These are phyloP conservation scores for Tor tambroides DNA, from an alignment of 2,113 vertebrate genomes.

Conservation along the genomic window DNA sequence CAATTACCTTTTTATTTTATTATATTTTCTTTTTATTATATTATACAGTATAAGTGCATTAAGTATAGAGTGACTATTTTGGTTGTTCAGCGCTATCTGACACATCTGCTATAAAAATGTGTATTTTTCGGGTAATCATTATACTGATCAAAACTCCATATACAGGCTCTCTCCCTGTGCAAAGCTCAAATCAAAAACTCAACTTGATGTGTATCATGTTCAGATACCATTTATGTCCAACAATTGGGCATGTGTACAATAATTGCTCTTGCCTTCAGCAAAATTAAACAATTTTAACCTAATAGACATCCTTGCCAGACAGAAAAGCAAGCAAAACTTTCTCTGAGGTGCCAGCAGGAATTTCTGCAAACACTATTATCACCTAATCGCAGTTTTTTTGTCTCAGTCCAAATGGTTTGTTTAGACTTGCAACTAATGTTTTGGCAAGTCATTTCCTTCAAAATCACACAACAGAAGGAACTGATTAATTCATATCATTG, in stretches of 20 bases:
- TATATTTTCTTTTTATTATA: neutral
- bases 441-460: conserved; percentile 59
- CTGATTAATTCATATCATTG: conserved; percentile 41
- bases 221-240: conserved; percentile 40
- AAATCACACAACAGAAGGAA: conserved; percentile 53
- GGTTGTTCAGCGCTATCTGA: neutral
- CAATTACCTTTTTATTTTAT: neutral
- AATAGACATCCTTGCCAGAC: conserved; percentile 44
- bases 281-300: conserved; percentile 36
- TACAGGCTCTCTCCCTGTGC: conserved; percentile 46
- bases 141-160: conserved; percentile 54
- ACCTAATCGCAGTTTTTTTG: conserved; percentile 2
- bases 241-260: conserved; percentile 30
- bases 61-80: neutral
- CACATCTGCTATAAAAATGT: neutral
- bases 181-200: conserved; percentile 27
- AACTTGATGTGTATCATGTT: conserved; percentile 20
- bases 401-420: conserved; percentile 7
- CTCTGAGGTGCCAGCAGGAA: conserved; percentile 19
- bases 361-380: neutral
- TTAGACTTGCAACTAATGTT: conserved; percentile 23
- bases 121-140: conserved; percentile 46
- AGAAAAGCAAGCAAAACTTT: conserved; percentile 30
- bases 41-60: neutral
- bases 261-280: conserved; percentile 42